Evolutionary conservation across 2,797 vertebrate genomes (phyloP), one percentile per base, ranked within the genome.

Genomic region (Nyctalus aviator): DNA sequence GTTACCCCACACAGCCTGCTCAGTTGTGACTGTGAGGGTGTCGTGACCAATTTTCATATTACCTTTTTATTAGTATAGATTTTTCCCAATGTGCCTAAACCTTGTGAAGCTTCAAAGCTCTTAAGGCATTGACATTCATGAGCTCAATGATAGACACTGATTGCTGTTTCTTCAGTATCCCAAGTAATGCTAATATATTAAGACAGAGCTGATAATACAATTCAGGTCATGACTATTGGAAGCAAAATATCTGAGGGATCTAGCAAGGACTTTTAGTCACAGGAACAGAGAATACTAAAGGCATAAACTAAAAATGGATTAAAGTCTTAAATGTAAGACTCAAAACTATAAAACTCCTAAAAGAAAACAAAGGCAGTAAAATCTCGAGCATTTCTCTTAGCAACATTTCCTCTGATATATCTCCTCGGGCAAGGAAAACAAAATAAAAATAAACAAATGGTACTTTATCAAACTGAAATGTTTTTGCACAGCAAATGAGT

Each of bases 231-330:
- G 73, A 57, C 17, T 83, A 69, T 5, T 76, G 41, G 27, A 72
- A 66, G 64, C 69, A 87, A 93, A 83, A 37, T 50, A 25, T 48
- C 32, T 14, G 23, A 48, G 72, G 77, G 1, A 3, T 90, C 82
- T 30, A 76, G 37, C 64, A 85, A 90, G 41, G 48, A 85, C 27
- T 3, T 82, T 11, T 30, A 75, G 78, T 59, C 85, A 77, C 2
- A 76, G 57, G 95, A 66, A 46, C 59, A 68, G 62, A 91, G 81
- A 79, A 79, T 62, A 86, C 75, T 83, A 77, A 57, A 37, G 41
- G 41, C 86, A 77, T 77, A 77, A 77, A 77, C 50, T 55, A 32
- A 15, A 77, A 77, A 55, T 77, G 32, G 50, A 77, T 77, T 55
- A 77, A 77, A 77, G 75, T 35, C 75, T 32, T 55, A 77, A 55